phyloP scores from a whole-genome alignment of 2,113 vertebrate genomes.

The Lophius piscatorius region DNA sequence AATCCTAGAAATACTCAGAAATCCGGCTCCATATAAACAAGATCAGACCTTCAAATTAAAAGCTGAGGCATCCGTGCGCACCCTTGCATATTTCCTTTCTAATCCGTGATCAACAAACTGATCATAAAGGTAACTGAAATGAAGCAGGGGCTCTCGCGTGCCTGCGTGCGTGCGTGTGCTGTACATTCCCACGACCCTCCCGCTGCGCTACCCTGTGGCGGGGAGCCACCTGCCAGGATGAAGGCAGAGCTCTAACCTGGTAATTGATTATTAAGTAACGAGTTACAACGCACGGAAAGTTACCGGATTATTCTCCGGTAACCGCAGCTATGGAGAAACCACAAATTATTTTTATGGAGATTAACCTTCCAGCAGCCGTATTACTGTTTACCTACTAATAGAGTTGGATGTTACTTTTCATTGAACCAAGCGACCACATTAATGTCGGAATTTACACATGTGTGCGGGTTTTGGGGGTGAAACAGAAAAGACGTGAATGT shows the following conservation, averaged over 20 bases:
- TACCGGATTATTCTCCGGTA: too few relatives aligned
- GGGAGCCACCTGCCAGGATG: constrained; percentile 78
- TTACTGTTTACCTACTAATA: too few relatives aligned
- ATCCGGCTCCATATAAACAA: not conserved
- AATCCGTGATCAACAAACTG: constrained; percentile 6
- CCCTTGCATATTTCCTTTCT: not conserved
- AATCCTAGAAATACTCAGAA: not conserved
- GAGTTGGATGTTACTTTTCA: too few relatives aligned
- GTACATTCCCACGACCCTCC: constrained; percentile 4
- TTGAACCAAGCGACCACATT: too few relatives aligned
- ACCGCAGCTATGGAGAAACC: too few relatives aligned
- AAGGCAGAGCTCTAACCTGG: constrained; percentile 27
- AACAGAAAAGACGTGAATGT: too few relatives aligned
- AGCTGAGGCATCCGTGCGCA: constrained; percentile 20
- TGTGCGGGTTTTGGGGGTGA: too few relatives aligned
- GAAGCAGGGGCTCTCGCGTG: not conserved
- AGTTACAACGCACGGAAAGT: not conserved
- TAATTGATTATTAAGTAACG: constrained; percentile 30
- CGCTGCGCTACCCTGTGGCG: constrained; percentile 52
- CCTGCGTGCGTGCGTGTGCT: not conserved
- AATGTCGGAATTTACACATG: too few relatives aligned
- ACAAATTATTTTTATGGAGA: too few relatives aligned
- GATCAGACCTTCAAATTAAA: constrained; percentile 42
- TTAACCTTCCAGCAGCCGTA: too few relatives aligned
- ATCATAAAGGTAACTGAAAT: constrained; percentile 1